Conservation (phyloP, 2,113 vertebrate species). For the Heterochromis multidens region DNA sequence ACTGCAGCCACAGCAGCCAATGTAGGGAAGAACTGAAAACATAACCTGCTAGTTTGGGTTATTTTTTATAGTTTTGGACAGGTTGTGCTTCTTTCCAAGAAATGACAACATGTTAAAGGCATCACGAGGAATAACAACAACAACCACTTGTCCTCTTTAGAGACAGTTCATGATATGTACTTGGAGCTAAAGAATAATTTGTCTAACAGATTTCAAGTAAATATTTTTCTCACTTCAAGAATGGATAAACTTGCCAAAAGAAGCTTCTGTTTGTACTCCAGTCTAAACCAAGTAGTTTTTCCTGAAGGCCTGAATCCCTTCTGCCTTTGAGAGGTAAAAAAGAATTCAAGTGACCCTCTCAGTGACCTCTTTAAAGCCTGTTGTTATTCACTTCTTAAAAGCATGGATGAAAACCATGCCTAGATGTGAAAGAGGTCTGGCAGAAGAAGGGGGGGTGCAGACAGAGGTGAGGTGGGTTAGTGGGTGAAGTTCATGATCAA, state of each 20-base stretch:
- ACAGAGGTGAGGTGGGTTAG: neutral
- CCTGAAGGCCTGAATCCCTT: neutral
- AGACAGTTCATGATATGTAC: neutral
- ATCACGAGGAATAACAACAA: neutral
- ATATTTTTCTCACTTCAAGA: neutral
- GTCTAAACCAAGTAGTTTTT: neutral
- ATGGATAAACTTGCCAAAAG: neutral
- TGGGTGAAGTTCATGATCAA: conserved; percentile 26
- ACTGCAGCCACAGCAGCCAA: neutral
- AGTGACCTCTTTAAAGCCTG: neutral
- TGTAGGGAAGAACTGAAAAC: neutral
- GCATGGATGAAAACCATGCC: conserved; percentile 24
- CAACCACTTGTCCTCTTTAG: neutral
- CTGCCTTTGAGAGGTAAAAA: conserved; percentile 1
- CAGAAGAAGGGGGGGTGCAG: neutral
- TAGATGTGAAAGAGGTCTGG: conserved; percentile 5
- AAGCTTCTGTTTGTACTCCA: neutral
- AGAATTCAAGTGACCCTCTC: conserved; percentile 39
- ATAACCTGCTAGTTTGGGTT: neutral
- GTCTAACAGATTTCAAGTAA: neutral
- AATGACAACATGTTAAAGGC: neutral
- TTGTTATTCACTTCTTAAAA: conserved; percentile 19
- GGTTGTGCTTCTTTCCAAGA: neutral
- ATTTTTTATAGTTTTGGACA: neutral
- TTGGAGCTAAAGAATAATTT: neutral